A percentile compares a stretch with the other conserved stretches of the same genome.
Evolutionary conservation across 1,140 invertebrate species (phyloP).

Genomic region (Musca vetustissima): DNA sequence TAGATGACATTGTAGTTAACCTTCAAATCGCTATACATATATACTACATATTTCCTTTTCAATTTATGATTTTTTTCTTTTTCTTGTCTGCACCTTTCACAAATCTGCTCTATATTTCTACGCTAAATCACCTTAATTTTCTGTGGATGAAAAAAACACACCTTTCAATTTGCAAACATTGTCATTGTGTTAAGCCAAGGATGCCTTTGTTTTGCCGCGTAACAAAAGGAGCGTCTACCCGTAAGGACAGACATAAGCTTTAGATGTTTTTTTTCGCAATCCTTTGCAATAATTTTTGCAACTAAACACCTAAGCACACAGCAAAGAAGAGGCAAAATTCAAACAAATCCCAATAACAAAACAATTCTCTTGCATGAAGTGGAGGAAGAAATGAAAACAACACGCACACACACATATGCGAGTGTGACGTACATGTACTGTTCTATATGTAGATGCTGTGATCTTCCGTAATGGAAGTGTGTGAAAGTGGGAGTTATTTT

Average conservation of each 20-base stretch:
- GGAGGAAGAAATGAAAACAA: too few species aligned
- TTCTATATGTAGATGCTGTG: neutral
- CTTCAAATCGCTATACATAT: too few species aligned
- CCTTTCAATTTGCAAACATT: conserved; percentile 9
- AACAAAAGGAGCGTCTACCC: too few species aligned
- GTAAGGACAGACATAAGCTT: neutral
- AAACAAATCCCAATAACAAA: neutral
- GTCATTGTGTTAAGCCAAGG: too few species aligned
- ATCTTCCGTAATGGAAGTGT: neutral
- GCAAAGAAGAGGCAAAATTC: neutral
- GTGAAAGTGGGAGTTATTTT: neutral
- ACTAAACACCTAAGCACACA: neutral
- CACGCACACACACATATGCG: neutral
- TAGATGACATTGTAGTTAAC: too few species aligned
- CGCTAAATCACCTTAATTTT: neutral
- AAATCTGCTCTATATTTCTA: too few species aligned
- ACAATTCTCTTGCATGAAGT: too few species aligned
- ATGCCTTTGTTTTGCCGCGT: neutral
- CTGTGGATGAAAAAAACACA: conserved; percentile 5
- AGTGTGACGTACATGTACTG: neutral
- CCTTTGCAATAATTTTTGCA: conserved; percentile 7
- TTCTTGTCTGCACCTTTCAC: too few species aligned
- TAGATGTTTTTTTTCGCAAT: neutral
- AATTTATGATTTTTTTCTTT: too few species aligned
- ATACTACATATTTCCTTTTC: too few species aligned